phyloP scores from a whole-genome alignment of 2,888 invertebrate genomes.

The Hesperia comma region DNA sequence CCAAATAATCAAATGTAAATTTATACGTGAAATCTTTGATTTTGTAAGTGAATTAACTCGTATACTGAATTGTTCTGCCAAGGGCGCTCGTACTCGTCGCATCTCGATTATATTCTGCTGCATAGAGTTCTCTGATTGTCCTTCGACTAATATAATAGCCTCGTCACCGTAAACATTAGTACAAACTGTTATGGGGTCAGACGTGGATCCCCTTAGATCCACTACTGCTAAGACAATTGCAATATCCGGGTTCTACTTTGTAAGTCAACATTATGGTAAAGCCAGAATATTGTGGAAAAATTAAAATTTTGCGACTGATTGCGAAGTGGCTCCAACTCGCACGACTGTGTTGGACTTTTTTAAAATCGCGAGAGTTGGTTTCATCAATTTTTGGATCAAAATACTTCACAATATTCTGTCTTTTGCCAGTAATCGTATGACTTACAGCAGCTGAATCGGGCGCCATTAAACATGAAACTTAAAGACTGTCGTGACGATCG shows the following conservation, averaged over 20 bases:
- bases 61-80: conserved; percentile 34
- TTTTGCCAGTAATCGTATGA: no score
- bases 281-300: background rate
- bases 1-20: conserved; percentile 20
- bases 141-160: background rate
- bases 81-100: conserved; percentile 21
- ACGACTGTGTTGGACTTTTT: no score
- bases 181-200: background rate
- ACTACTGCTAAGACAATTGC: no score
- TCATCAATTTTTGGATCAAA: no score
- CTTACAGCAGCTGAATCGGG: no score
- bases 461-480: no score
- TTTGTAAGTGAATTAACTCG: conserved; percentile 26
- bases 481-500: no score
- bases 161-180: background rate
- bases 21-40: conserved; percentile 27
- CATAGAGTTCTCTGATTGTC: background rate
- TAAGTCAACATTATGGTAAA: background rate
- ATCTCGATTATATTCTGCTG: conserved; percentile 17
- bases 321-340: no score
- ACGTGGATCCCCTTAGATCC: background rate
- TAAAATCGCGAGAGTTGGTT: no score
- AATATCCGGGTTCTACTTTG: background rate
- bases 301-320: no score
- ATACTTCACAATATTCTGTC: no score